Percentiles rank a stretch among this genome's conserved stretches.
These are phyloP conservation scores for Lontra canadensis DNA, from an alignment of 2,113 vertebrate species.

Conservation along the genomic window DNA sequence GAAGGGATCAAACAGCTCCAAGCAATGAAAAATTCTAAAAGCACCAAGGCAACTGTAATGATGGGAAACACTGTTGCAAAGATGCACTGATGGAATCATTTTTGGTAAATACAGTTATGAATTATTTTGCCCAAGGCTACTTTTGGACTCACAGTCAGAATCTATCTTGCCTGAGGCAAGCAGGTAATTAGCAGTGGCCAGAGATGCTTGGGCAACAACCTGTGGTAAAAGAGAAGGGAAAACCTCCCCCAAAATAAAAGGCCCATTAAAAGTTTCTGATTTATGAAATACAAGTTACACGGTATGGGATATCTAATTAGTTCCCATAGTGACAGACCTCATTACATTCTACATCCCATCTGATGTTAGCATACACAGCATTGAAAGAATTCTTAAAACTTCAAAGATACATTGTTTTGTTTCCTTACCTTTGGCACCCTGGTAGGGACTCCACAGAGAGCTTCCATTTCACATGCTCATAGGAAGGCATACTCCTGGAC, in stretches of 20 bases:
- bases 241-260: conserved; percentile 18
- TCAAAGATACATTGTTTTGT: neutral
- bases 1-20: conserved; percentile 15
- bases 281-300: conserved; percentile 10
- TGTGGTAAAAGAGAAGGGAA: neutral
- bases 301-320: neutral
- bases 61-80: neutral
- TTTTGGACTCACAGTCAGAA: conserved; percentile 40
- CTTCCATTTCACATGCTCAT: neutral
- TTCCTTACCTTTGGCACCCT: neutral
- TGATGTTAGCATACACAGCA: neutral
- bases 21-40: conserved; percentile 43
- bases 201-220: conserved; percentile 21
- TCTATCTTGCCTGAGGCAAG: conserved; percentile 46
- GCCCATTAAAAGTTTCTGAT: conserved; percentile 14
- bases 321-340: neutral
- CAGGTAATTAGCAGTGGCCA: conserved; percentile 57
- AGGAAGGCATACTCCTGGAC: neutral
- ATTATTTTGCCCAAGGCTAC: conserved; percentile 49
- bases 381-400: neutral
- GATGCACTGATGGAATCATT: neutral
- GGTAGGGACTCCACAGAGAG: neutral
- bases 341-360: neutral
- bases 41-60: neutral
- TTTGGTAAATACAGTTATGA: conserved; percentile 11